A percentile compares a stretch with the other conserved stretches of the same genome.
These are phyloP conservation scores for Styela clava DNA, from an alignment of 23 tunicate genomes.

Conservation along the genomic window DNA sequence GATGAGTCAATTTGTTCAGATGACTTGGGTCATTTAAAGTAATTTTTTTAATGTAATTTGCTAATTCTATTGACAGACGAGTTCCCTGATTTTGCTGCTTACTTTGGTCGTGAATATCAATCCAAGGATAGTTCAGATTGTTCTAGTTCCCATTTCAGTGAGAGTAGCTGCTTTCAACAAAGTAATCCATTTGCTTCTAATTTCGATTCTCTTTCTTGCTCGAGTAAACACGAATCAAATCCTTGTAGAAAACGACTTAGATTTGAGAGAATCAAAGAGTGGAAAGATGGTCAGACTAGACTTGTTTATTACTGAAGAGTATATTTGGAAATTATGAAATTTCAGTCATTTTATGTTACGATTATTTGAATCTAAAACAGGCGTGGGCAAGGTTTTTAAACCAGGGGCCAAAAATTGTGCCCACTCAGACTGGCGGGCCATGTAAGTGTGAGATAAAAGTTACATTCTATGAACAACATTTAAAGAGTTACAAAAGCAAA, in stretches of 20 bases:
- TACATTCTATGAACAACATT: no score
- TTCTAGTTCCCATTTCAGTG: background rate
- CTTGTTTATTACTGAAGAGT: conserved; percentile 32
- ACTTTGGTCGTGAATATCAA: background rate
- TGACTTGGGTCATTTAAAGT: no score
- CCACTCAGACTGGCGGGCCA: no score
- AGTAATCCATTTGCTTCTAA: background rate
- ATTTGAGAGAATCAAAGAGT: conserved; percentile 40
- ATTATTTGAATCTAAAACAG: no score
- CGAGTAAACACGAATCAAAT: conserved; percentile 1
- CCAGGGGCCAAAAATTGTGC: no score
- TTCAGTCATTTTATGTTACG: background rate
- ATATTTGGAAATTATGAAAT: background rate
- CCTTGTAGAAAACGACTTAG: conserved; percentile 26
- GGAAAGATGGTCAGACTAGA: conserved; percentile 56
- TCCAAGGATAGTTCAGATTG: background rate
- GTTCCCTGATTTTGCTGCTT: background rate
- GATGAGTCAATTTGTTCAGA: no score
- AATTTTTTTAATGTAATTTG: no score
- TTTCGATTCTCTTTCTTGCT: background rate
- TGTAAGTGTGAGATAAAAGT: no score
- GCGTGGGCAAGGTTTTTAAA: no score
- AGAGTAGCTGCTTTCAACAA: background rate
- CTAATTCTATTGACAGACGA: background rate
- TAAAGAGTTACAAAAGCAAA: no score